A percentile compares a stretch with the other conserved stretches of the same genome.
These are phyloP conservation scores for Pseudococcus longispinus DNA, from an alignment of 2,888 invertebrate genomes.

Conservation along the genomic window DNA sequence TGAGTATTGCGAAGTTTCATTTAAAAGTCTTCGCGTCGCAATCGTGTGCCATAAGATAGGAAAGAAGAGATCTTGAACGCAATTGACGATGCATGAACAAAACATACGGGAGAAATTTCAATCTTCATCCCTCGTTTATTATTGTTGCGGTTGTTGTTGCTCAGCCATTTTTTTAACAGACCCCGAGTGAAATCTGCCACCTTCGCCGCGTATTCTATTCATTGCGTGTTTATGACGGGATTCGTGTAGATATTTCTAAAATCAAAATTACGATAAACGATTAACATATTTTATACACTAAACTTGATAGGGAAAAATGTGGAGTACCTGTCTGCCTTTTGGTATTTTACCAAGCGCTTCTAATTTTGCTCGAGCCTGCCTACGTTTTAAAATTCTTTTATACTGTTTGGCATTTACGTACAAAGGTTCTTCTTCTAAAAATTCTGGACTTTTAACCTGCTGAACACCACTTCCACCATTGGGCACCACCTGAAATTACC, in stretches of 20 bases:
- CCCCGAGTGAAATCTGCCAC: slow-evolving; percentile 90
- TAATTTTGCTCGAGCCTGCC: slow-evolving; percentile 92
- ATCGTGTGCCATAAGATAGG: background rate
- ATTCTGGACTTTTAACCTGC: slow-evolving; percentile 67
- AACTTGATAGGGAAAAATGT: background rate
- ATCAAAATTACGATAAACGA: background rate
- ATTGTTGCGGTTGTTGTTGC: slow-evolving; percentile 30
- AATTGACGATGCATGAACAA: background rate
- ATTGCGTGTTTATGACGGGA: slow-evolving; percentile 96
- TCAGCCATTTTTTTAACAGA: slow-evolving; percentile 62
- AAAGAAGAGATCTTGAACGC: background rate
- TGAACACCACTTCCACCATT: slow-evolving; percentile 54
- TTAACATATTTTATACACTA: background rate
- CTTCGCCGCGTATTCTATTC: slow-evolving; percentile 95
- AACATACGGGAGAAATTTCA: background rate
- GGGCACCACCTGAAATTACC: slow-evolving; percentile 56
- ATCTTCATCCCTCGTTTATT: background rate
- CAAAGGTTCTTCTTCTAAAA: slow-evolving; percentile 90
- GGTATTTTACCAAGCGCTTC: slow-evolving; percentile 96
- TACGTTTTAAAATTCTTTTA: slow-evolving; percentile 89
- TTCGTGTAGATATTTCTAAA: slow-evolving; percentile 96
- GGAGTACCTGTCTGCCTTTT: slow-evolving; percentile 83
- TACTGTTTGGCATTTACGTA: slow-evolving; percentile 99
- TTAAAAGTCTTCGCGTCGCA: too few relatives aligned
- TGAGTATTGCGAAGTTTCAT: too few relatives aligned